Percentiles rank a stretch among this genome's conserved stretches.
Conservation (phyloP, 1,140 invertebrate genomes). For the Pemphigus obesinymphae region DNA sequence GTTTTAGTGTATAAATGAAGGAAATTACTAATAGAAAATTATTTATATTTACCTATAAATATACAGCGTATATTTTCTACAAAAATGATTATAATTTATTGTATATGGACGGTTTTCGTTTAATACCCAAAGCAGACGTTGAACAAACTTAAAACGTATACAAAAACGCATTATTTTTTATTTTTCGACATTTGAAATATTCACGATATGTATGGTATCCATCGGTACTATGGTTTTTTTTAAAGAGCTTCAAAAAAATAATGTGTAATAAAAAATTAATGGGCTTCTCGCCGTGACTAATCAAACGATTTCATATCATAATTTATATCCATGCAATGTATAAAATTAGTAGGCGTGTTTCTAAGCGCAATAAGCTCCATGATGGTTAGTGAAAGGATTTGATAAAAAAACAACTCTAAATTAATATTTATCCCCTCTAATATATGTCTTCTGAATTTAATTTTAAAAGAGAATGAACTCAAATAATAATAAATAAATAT, state of each 20-base stretch:
- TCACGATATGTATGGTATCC: no score
- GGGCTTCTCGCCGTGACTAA: not conserved
- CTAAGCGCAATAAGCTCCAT: not conserved
- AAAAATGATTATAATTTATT: no score
- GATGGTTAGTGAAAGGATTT: not conserved
- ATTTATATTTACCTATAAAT: no score
- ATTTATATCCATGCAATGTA: not conserved
- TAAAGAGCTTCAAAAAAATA: not conserved
- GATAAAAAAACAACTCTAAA: not conserved
- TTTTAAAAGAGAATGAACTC: not conserved
- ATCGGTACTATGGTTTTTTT: not conserved
- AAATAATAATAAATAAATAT: no score
- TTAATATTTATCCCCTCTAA: not conserved
- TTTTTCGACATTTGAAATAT: not conserved
- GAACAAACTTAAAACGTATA: no score
- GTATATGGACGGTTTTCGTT: no score
- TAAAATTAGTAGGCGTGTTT: not conserved
- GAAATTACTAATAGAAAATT: no score
- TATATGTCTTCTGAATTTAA: not conserved
- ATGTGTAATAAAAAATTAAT: not conserved
- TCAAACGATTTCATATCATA: not conserved
- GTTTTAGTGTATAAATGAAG: no score
- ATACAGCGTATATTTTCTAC: no score
- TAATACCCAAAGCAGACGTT: no score
- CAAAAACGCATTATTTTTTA: not conserved